These are phyloP conservation scores for Parthenolecanium corni DNA, from an alignment of 2,888 invertebrate species.

Conservation along the genomic window DNA sequence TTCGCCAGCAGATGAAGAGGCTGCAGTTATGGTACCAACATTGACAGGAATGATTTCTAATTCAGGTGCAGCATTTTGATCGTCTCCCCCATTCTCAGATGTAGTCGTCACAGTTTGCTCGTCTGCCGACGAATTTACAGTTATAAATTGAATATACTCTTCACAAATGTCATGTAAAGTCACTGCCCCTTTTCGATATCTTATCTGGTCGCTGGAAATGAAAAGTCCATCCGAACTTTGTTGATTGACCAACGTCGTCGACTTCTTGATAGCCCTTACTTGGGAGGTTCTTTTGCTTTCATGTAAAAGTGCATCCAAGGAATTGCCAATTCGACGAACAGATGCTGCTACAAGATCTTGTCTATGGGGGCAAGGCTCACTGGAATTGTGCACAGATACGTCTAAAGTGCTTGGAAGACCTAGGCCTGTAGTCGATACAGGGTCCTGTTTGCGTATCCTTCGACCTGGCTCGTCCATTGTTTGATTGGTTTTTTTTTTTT, in stretches of 20 bases:
- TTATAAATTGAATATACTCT: slow-evolving; percentile 25
- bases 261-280: slow-evolving; percentile 20
- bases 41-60: slow-evolving; percentile 18
- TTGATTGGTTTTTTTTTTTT: not conserved
- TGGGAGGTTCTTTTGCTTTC: slow-evolving; percentile 29
- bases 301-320: slow-evolving; percentile 29
- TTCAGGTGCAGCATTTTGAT: slow-evolving; percentile 4
- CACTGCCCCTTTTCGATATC: slow-evolving; percentile 6
- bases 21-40: not conserved
- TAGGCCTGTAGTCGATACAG: slow-evolving; percentile 2
- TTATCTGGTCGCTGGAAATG: slow-evolving; percentile 19
- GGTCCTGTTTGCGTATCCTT: not conserved
- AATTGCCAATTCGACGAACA: slow-evolving; percentile 30
- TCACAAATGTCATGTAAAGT: slow-evolving; percentile 22
- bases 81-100: slow-evolving; percentile 2
- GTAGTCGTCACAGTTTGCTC: slow-evolving; percentile 22
- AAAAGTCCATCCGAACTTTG: slow-evolving; percentile 17
- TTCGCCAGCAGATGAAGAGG: not conserved
- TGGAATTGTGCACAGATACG: slow-evolving; percentile 16
- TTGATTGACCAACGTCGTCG: not conserved
- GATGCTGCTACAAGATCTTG: slow-evolving; percentile 22
- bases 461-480: not conserved
- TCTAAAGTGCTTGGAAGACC: slow-evolving; percentile 14
- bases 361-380: slow-evolving; percentile 19
- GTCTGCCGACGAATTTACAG: slow-evolving; percentile 19